A percentile compares a stretch with the other conserved stretches of the same genome.
These are phyloP conservation scores for Gonatopus flavifemur DNA, from an alignment of 1,140 invertebrate genomes.

Conservation along the genomic window DNA sequence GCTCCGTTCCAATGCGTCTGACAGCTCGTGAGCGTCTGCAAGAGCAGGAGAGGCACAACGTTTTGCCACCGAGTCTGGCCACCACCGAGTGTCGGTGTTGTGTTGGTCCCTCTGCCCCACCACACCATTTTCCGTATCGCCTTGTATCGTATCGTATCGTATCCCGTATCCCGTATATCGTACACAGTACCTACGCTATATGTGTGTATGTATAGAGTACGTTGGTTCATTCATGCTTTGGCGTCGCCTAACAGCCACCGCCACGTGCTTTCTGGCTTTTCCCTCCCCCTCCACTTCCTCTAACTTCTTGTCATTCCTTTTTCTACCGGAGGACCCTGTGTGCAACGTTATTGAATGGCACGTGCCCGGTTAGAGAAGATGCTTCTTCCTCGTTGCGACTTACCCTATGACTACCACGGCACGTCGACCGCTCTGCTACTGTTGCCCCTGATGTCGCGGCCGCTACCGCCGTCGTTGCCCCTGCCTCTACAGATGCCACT, in stretches of 20 bases:
- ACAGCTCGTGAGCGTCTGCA: constrained; percentile 26
- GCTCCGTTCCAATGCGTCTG: constrained; percentile 30
- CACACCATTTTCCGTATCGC: constrained; percentile 41
- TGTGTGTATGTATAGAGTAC: constrained; percentile 4
- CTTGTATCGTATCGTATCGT: too few relatives aligned
- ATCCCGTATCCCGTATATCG: too few relatives aligned
- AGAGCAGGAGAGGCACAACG: constrained; percentile 30
- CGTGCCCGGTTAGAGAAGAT: constrained; percentile 14
- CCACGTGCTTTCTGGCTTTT: constrained; percentile 39
- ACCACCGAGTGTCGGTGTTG: constrained; percentile 30
- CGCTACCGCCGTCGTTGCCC: not conserved
- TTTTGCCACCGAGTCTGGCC: constrained; percentile 27
- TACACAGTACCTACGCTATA: constrained; percentile 33
- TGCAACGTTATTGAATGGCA: constrained; percentile 23
- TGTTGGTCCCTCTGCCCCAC: constrained; percentile 27
- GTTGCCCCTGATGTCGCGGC: not conserved
- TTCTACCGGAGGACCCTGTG: constrained; percentile 11
- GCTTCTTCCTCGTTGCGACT: too few relatives aligned
- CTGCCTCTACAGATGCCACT: too few relatives aligned
- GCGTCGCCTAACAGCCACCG: constrained; percentile 28
- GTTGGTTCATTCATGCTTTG: constrained; percentile 38
- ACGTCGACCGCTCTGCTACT: not conserved
- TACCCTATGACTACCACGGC: constrained; percentile 16
- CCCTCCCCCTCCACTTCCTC: constrained; percentile 11
- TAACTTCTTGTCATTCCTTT: not conserved